A percentile compares a stretch with the other conserved stretches of the same genome.
Conservation (phyloP, 1,140 invertebrate species). For the Aphaenogaster ashmeadi region DNA sequence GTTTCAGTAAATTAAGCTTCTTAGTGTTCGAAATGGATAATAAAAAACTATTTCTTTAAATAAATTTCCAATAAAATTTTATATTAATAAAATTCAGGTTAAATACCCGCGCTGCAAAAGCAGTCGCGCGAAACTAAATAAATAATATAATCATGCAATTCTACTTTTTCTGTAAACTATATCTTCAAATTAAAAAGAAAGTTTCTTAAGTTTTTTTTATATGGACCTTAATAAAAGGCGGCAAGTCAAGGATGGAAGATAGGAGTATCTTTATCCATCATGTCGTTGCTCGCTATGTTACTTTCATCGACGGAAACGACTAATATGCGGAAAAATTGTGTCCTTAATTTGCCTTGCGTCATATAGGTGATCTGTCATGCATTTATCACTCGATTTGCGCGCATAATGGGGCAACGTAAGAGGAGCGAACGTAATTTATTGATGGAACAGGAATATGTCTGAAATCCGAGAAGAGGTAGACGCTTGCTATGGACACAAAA, state of each 20-base stretch:
- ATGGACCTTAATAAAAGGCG: background rate
- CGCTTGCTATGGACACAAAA: constrained; percentile 2
- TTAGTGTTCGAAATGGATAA: background rate
- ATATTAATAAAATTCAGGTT: background rate
- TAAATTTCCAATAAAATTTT: background rate
- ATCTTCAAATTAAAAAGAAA: background rate
- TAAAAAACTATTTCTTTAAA: background rate
- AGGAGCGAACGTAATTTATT: constrained; percentile 47
- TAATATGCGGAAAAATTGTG: constrained; percentile 52
- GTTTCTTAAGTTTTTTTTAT: background rate
- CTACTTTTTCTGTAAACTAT: background rate
- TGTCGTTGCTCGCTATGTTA: background rate
- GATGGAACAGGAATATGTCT: background rate
- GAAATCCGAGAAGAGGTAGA: constrained; percentile 24
- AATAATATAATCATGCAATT: background rate
- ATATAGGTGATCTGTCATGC: constrained; percentile 12
- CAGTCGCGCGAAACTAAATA: background rate
- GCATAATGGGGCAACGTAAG: constrained; percentile 11
- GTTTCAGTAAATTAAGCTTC: background rate
- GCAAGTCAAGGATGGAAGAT: background rate
- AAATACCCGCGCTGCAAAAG: background rate
- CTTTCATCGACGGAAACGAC: constrained; percentile 48
- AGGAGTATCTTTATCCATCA: background rate
- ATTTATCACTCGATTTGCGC: constrained; percentile 29
- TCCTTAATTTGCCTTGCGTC: constrained; percentile 45